Evolutionary conservation across 1,140 invertebrate species (phyloP).

Genomic region (Euwallacea similis): DNA sequence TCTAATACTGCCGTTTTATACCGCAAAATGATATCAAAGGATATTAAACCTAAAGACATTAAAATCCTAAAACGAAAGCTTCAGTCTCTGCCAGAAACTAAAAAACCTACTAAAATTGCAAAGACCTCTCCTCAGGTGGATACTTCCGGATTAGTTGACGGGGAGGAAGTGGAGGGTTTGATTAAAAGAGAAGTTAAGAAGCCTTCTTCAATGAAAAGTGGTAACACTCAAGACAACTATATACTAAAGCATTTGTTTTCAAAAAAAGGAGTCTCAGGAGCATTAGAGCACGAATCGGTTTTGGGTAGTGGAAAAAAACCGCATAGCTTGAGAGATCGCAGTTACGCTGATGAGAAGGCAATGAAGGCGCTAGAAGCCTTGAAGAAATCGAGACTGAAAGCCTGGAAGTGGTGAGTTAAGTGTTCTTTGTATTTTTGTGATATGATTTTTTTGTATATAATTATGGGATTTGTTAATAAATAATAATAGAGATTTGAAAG

Average conservation of each 20-base stretch:
- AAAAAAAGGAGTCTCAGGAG: conserved; percentile 60
- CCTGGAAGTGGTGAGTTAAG: conserved; percentile 48
- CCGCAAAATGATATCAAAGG: conserved; percentile 46
- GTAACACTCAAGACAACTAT: conserved; percentile 55
- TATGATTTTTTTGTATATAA: too few relatives aligned
- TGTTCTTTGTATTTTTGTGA: too few relatives aligned
- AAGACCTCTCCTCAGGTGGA: conserved; percentile 43
- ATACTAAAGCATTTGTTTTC: conserved; percentile 62
- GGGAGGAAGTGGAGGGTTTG: conserved; percentile 50
- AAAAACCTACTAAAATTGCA: conserved; percentile 50
- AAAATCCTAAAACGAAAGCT: conserved; percentile 11
- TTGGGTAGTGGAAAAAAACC: conserved; percentile 55
- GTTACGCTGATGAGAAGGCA: conserved; percentile 57
- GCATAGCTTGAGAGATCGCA: conserved; percentile 55
- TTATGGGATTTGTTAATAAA: too few relatives aligned
- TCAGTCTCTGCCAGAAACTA: conserved; percentile 45
- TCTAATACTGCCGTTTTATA: conserved; percentile 58
- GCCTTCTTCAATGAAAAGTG: conserved; percentile 25
- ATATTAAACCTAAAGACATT: conserved; percentile 43
- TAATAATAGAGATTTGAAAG: too few relatives aligned
- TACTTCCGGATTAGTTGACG: conserved; percentile 48
- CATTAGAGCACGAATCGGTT: conserved; percentile 61
- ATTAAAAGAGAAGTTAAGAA: conserved; percentile 49
- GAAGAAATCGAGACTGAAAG: conserved; percentile 57
- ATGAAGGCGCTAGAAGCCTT: conserved; percentile 59